Base-by-base conservation (phyloP, 92 coral and sea anemone genomes). In the Porites lobata region DNA sequence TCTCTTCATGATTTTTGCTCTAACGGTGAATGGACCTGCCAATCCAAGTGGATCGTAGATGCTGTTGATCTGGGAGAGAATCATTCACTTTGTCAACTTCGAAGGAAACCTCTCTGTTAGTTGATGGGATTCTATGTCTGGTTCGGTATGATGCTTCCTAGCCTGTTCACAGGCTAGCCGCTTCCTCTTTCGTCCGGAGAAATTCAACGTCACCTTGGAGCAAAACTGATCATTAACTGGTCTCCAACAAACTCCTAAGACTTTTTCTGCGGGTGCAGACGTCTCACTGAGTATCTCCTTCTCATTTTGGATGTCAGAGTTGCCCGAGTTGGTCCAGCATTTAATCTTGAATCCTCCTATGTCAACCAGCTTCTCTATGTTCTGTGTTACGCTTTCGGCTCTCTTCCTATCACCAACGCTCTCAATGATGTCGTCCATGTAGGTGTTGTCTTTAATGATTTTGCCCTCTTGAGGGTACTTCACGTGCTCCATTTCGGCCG, bases 41-140 rank as follows among this genome's bases (percentile, higher is more conserved):
- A 90, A 61, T 26, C 93, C 93, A 32, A 92, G 24, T 17, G 89
- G 93, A 43, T 92, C 93, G 51, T 88, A 92, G 17, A 88, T 83
- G 10, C 94, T 67, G 21, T 89, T 92, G 38, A 85, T 72, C 56
- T 85, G 88, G 21, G 93, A 86, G 18, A 92, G 79, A 9, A 90
- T 62, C 82, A 90, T 89, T 22, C 93, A 32, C 81, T 92, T 92
- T 8, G 95, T 92, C 47, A 92, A 67, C 63, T 9, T 65, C 15
- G 15, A 52, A 47, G 92, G 85, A 20, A 80, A 64, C 3, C 24
- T 21, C 12, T 21, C 57, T 0, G 61, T 79, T 7, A 83, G 52
- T 53, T 76, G 84, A 84, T 56, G 32, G 15, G 11, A 10, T 61
- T 19, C 70, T 56, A 89, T 59, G 72, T 76, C 82, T 54, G 88